phyloP scores from a whole-genome alignment of 2,113 vertebrate genomes.

The Lepisosteus oculatus region DNA sequence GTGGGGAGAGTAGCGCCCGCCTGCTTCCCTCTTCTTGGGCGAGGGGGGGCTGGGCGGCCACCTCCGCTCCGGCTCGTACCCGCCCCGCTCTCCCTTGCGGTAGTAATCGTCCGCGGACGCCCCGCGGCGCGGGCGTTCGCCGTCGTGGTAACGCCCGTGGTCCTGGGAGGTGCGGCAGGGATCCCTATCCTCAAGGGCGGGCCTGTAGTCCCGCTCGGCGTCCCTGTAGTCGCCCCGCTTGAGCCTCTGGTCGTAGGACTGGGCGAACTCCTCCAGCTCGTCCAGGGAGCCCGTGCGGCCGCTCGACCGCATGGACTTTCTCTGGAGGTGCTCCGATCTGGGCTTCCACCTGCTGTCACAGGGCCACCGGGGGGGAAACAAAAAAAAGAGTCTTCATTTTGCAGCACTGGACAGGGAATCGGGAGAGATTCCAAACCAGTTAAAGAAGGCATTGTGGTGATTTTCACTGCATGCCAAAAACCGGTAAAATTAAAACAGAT shows the following conservation, averaged over 20 bases:
- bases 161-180: slow-evolving; percentile 55
- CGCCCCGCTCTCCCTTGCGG: slow-evolving; percentile 55
- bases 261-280: slow-evolving; percentile 87
- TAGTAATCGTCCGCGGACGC: slow-evolving; percentile 62
- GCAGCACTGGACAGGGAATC: too few relatives aligned
- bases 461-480: too few relatives aligned
- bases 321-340: slow-evolving; percentile 83
- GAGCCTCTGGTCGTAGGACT: slow-evolving; percentile 66
- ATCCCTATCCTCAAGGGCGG: slow-evolving; percentile 50
- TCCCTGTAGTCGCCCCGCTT: slow-evolving; percentile 55
- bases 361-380: background rate
- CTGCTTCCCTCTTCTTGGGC: slow-evolving; percentile 70
- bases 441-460: too few relatives aligned
- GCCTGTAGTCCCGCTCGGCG: slow-evolving; percentile 49
- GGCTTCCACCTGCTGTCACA: slow-evolving; percentile 76
- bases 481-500: too few relatives aligned
- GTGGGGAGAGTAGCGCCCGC: slow-evolving; percentile 51
- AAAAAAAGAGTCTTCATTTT: too few relatives aligned
- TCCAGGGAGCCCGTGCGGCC: slow-evolving; percentile 87
- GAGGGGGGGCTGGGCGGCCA: slow-evolving; percentile 69
- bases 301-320: slow-evolving; percentile 76
- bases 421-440: too few relatives aligned
- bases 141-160: slow-evolving; percentile 37
- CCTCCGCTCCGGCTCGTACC: slow-evolving; percentile 60
- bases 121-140: slow-evolving; percentile 52